Conservation (phyloP, 2,797 vertebrate genomes). For the Sciurus carolinensis region DNA sequence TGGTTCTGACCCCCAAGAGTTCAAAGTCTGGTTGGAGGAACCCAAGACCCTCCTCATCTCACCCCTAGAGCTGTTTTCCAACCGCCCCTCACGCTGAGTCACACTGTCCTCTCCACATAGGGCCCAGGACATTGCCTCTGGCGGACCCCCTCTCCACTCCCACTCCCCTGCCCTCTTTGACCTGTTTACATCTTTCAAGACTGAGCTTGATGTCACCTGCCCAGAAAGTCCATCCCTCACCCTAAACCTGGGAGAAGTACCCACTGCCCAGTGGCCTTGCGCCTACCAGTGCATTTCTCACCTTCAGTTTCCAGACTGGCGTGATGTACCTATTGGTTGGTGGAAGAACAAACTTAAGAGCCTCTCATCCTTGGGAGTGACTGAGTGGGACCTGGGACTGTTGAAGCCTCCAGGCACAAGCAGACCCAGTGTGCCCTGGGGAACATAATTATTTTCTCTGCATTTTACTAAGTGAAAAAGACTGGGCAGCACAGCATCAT, state of each 20-base stretch:
- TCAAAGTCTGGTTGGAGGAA: neutral
- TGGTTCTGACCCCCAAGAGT: neutral
- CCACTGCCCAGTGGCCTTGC: too few species aligned
- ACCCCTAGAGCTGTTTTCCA: neutral
- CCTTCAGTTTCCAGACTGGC: neutral
- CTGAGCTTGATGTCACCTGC: neutral
- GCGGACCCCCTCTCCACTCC: neutral
- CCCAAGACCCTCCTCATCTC: neutral
- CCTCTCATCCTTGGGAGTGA: neutral
- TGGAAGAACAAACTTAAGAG: neutral
- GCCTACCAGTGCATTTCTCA: neutral
- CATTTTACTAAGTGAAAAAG: neutral
- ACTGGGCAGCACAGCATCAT: too few species aligned
- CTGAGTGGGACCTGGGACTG: neutral
- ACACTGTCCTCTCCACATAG: neutral
- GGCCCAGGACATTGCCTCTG: neutral
- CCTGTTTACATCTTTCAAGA: neutral
- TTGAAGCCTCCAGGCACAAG: neutral
- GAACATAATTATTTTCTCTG: neutral
- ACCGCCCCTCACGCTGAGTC: neutral
- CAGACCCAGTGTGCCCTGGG: neutral
- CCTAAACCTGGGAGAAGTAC: neutral
- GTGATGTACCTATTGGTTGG: neutral
- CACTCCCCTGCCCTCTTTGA: accelerated
- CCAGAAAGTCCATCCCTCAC: neutral